Base-by-base conservation (phyloP, 2,888 invertebrate genomes). In the Lepidocyrtoides sp. region DNA sequence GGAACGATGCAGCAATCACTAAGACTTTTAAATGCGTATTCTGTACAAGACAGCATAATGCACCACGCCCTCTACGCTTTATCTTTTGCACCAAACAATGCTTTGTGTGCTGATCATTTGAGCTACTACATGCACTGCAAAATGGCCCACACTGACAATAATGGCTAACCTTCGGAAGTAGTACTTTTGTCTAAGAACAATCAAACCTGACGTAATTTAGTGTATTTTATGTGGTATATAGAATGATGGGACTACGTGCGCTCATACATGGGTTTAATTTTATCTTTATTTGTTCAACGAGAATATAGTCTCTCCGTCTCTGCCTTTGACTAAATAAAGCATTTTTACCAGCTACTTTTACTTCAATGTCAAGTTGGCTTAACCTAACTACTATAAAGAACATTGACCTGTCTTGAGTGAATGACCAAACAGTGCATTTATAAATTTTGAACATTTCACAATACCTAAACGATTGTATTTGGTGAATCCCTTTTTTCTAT, bases 361-460 rank as follows among this genome's bases (percentile, higher is more conserved):
- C 36, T 36, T 69, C 69, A 69, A 69, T 69, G 69, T 69, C 69
- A 69, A 69, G 69, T 69, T 32, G 36, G 41, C 69, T 69, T 36
- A 69, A n/a, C 69, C 17, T 60, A 32, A 63, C n/a, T 26, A 4
- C n/a, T 20, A 32, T 51, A 14, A 23, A 41, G 81, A 82, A 60
- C 81, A 41, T 82, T 60, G 81, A 60, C 81, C 81, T 17, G 20
- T 36, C 41, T 29, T 82, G 41, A 81, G 57, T 32, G 57, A 29
- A 29, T 51, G 77, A 26, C 57, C 26, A 81, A 57, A 66, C 26
- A 32, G 66, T 3, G 32, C 12, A 32, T 66, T 66, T 29, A 29
- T 66, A 32, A 66, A 26, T 66, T 8, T 2, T 2, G 14, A 57
- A 57, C 48, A 48, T 7, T 26, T 14, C 32, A 66, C 66, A 26